Evolutionary conservation across 2,113 vertebrate genomes (phyloP), one percentile per base, ranked within the genome.

Genomic region (Silurus meridionalis): DNA sequence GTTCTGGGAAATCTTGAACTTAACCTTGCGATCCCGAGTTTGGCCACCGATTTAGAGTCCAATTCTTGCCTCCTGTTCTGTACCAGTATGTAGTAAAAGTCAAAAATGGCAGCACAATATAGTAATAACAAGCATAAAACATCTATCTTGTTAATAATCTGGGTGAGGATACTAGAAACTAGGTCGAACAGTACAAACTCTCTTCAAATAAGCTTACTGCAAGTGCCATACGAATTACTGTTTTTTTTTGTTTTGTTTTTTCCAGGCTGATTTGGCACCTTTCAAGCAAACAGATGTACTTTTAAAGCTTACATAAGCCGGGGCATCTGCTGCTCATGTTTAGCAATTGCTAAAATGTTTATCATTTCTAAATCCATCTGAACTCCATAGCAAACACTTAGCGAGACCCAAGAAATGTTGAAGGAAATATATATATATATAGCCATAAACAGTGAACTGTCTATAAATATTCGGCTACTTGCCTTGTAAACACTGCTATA

Each of bases 371-470:
- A 52, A 60, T 64, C 2, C 46, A n/a, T 58, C n/a, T 50, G 19
- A 21, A 28, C 48, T 8, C 23, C 52, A 17, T 8, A 48, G 1
- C 15, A 52, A 23, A 17, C 23, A 11, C 37, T 46, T 25, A 64
- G 13, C 5, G 19, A 50, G 48, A 25, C 8, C 48, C 50, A 28
- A 67, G 74, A 23, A 9, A 55, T 10, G 5, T 14, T 25, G 14
- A 50, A 23, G 21, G 46, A 23, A 67, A 66, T 60, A 37, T 37
- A 37, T 37, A 37, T 19, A 46, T 72, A 52, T 52, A 11, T 53
- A 86, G 87, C 89, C 92, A 95, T 96, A 96, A 96, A 97, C 95
- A 96, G 88, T 90, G 94, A 95, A 94, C 95, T 93, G 94, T 95
- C 94, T 90, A 92, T 63, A 86, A 0, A 60, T 89, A 92, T 94